Conservation (phyloP, 2,888 invertebrate genomes). For the Drosophila falleni region DNA sequence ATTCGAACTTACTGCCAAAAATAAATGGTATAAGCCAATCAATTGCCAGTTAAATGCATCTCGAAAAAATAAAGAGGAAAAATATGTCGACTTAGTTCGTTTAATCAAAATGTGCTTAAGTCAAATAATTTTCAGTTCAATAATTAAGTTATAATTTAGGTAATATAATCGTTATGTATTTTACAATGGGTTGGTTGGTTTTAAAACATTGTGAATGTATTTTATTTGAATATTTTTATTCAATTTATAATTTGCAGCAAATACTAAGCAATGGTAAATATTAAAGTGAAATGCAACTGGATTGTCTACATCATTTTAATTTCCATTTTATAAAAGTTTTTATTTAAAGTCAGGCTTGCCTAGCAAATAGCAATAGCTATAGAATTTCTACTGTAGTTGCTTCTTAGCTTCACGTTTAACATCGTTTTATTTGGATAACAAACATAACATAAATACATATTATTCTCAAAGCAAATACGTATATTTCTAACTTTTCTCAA, state of each 20-base stretch:
- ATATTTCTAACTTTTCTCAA: background rate
- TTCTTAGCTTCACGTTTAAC: background rate
- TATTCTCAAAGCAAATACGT: background rate
- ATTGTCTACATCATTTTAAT: background rate
- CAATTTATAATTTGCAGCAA: background rate
- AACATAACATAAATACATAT: background rate
- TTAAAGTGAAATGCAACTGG: background rate
- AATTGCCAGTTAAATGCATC: slow-evolving; percentile 2
- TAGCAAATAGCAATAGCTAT: background rate
- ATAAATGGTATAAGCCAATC: slow-evolving; percentile 4
- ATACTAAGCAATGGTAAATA: background rate
- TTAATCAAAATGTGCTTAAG: background rate
- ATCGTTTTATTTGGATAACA: background rate
- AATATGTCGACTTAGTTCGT: background rate
- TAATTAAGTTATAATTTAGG: too few relatives aligned
- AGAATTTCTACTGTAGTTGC: background rate
- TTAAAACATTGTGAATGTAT: background rate
- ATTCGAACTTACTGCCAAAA: background rate
- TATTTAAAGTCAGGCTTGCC: background rate
- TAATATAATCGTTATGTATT: background rate
- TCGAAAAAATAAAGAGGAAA: background rate
- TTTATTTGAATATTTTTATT: background rate
- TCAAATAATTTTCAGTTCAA: background rate
- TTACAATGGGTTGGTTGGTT: background rate
- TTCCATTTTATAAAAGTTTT: background rate